Evolutionary conservation across 2,888 invertebrate species (phyloP).

Genomic region (Orthosia gracilis): DNA sequence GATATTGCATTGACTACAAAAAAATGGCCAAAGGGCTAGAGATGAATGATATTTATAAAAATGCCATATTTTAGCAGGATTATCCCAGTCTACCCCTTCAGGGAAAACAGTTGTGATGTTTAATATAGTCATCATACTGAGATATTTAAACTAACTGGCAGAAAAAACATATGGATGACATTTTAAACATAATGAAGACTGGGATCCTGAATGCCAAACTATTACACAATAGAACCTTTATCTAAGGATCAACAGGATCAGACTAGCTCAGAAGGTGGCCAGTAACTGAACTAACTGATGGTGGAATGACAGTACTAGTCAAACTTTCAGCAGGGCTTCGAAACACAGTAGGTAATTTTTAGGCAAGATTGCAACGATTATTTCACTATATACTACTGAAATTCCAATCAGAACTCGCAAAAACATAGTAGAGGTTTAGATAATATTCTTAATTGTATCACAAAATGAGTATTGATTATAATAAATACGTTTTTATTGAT

Average conservation of each 20-base stretch:
- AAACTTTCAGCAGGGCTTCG: background rate
- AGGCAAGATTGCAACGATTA: background rate
- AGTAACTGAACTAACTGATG: background rate
- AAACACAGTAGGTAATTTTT: background rate
- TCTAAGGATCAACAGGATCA: background rate
- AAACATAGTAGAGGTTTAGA: background rate
- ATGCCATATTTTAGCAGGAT: too few species aligned
- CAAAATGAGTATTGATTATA: background rate
- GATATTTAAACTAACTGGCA: too few species aligned
- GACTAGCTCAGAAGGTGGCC: background rate
- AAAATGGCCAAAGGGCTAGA: too few species aligned
- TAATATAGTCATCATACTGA: too few species aligned
- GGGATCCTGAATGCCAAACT: background rate
- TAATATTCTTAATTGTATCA: background rate
- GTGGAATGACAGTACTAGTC: background rate
- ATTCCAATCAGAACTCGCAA: background rate
- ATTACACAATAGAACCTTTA: background rate
- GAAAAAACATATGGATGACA: background rate
- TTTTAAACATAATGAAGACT: background rate
- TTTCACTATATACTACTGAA: background rate
- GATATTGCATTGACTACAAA: too few species aligned
- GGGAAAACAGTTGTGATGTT: too few species aligned
- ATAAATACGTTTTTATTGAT: conserved; percentile 25
- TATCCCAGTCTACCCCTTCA: too few species aligned
- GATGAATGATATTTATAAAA: too few species aligned